Percentiles rank a stretch among this genome's conserved stretches.
Conservation (phyloP, 2,888 invertebrate species). For the Halictus ligatus region DNA sequence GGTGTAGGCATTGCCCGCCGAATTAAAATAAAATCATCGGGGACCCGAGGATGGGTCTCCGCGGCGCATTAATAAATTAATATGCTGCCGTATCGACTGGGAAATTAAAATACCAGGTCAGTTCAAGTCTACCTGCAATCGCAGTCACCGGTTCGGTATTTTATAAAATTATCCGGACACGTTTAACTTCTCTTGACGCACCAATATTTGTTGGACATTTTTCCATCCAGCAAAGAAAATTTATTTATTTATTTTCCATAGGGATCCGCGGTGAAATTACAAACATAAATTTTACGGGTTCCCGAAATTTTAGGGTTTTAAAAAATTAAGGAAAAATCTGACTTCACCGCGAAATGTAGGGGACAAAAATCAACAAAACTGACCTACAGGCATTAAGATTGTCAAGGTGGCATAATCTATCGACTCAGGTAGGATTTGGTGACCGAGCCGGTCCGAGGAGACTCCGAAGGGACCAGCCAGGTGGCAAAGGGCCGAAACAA, state of each 20-base stretch:
- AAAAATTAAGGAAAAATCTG: too few species aligned
- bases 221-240: neutral
- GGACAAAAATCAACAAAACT: too few species aligned
- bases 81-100: constrained; percentile 44
- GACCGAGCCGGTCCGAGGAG: neutral
- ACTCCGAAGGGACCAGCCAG: neutral
- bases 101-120: constrained; percentile 46
- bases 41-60: constrained; percentile 53
- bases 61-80: constrained; percentile 67
- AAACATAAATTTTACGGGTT: too few species aligned
- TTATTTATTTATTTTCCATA: neutral
- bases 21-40: constrained; percentile 55
- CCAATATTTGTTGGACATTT: neutral
- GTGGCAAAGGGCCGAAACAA: neutral
- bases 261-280: too few species aligned
- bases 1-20: constrained; percentile 28
- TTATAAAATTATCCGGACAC: neutral
- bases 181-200: neutral
- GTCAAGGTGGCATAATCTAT: neutral
- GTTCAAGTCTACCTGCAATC: neutral
- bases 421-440: neutral
- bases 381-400: too few species aligned
- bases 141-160: neutral
- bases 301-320: too few species aligned
- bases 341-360: too few species aligned